phyloP scores from a whole-genome alignment of 2,113 vertebrate genomes.

The Salvelinus fontinalis region DNA sequence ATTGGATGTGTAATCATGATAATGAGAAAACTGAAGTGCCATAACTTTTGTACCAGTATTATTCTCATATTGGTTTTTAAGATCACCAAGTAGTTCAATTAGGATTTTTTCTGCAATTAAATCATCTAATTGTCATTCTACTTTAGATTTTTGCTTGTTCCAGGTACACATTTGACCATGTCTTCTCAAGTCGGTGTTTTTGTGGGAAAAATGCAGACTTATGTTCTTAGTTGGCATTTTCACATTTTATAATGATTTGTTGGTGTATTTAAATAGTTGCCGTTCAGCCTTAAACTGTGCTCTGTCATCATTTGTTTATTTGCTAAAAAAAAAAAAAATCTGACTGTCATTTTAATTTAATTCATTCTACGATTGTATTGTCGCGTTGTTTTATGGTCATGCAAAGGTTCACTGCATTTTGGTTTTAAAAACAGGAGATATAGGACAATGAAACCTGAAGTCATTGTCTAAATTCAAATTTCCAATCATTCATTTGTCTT shows the following conservation, averaged over 20 bases:
- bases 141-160: not conserved
- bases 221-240: not conserved
- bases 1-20: no score
- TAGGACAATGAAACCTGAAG: not conserved
- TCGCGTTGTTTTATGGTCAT: slow-evolving; percentile 7
- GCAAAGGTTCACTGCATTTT: not conserved
- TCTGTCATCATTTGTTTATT: slow-evolving; percentile 22
- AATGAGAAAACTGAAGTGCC: no score
- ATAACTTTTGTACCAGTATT: no score
- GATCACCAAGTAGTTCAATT: no score
- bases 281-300: slow-evolving; percentile 44
- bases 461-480: not conserved
- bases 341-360: not conserved
- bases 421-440: not conserved
- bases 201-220: not conserved
- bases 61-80: no score
- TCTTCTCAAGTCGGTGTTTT: slow-evolving; percentile 8
- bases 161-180: not conserved
- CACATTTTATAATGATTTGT: not conserved
- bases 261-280: slow-evolving; percentile 26
- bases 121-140: not conserved
- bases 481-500: not conserved
- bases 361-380: slow-evolving; percentile 18
- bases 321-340: no score
- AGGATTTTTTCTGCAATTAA: not conserved